These are phyloP conservation scores for Stenolophus ochropezus DNA, from an alignment of 2,888 invertebrate genomes.

Conservation along the genomic window DNA sequence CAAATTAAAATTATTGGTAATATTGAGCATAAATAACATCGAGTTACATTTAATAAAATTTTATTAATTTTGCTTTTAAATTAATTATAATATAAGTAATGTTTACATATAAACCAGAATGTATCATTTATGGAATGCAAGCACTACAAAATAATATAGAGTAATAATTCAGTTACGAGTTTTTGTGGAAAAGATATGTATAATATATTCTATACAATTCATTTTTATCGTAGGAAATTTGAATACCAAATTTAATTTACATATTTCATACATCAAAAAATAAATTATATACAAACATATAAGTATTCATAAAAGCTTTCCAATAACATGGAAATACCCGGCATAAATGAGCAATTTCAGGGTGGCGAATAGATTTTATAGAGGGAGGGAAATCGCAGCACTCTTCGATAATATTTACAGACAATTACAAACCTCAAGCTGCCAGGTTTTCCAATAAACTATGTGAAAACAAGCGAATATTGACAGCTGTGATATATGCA, in stretches of 20 bases:
- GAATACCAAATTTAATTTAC: constrained; percentile 38
- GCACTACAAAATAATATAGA: no score
- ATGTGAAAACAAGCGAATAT: constrained; percentile 47
- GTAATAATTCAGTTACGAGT: no score
- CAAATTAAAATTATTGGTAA: no score
- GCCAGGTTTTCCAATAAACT: constrained; percentile 33
- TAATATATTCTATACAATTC: background rate
- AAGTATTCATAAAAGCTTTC: background rate
- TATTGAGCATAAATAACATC: no score
- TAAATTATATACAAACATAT: constrained; percentile 31
- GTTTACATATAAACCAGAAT: no score
- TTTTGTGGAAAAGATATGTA: no score
- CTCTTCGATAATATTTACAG: constrained; percentile 32
- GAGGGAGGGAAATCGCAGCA: background rate
- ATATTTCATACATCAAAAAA: constrained; percentile 14
- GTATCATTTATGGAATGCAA: no score
- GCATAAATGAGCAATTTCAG: background rate
- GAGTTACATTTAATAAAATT: no score
- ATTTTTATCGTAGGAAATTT: constrained; percentile 16
- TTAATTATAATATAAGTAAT: no score
- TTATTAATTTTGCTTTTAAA: no score
- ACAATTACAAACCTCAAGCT: constrained; percentile 41
- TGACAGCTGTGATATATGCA: constrained; percentile 47
- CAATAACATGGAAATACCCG: background rate
- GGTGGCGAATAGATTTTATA: background rate